Percentiles rank a stretch among this genome's conserved stretches.
Conservation (phyloP, 2,797 vertebrate species). For the Tokudaia muenninki region DNA sequence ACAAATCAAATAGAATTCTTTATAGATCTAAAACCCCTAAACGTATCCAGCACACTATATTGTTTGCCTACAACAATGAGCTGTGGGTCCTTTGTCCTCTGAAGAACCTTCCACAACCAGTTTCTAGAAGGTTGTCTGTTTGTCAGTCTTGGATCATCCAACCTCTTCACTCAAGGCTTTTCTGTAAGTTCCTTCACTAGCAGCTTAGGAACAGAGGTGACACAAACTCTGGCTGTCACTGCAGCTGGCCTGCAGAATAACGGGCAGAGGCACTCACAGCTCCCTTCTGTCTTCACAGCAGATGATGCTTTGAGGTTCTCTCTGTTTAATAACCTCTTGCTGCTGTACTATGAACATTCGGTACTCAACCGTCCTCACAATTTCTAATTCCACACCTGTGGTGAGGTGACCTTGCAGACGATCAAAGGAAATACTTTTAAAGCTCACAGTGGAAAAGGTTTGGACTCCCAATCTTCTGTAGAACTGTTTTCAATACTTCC, state of each 20-base stretch:
- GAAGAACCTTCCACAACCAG: neutral
- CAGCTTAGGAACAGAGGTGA: neutral
- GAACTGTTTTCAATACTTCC: slow-evolving; percentile 73
- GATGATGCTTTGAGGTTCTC: neutral
- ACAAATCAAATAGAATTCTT: neutral
- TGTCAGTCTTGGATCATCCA: neutral
- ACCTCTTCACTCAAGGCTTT: neutral
- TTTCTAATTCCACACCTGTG: slow-evolving; percentile 84
- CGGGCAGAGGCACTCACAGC: neutral
- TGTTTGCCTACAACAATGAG: neutral
- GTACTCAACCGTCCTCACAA: slow-evolving; percentile 82
- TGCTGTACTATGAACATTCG: slow-evolving; percentile 82
- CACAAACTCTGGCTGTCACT: neutral
- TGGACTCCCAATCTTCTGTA: slow-evolving; percentile 45
- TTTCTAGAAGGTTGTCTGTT: neutral
- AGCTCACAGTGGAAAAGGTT: slow-evolving; percentile 54
- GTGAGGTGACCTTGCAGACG: slow-evolving; percentile 76
- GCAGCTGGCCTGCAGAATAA: neutral
- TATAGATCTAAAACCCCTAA: neutral
- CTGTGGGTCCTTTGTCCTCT: neutral
- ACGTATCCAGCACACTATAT: neutral
- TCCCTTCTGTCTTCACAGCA: neutral
- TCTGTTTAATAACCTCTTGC: slow-evolving; percentile 81
- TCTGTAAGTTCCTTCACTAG: neutral
- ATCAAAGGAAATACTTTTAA: slow-evolving; percentile 65